A percentile compares a stretch with the other conserved stretches of the same genome.
Conservation (phyloP, 2,113 vertebrate genomes). For the Vulpes lagopus region DNA sequence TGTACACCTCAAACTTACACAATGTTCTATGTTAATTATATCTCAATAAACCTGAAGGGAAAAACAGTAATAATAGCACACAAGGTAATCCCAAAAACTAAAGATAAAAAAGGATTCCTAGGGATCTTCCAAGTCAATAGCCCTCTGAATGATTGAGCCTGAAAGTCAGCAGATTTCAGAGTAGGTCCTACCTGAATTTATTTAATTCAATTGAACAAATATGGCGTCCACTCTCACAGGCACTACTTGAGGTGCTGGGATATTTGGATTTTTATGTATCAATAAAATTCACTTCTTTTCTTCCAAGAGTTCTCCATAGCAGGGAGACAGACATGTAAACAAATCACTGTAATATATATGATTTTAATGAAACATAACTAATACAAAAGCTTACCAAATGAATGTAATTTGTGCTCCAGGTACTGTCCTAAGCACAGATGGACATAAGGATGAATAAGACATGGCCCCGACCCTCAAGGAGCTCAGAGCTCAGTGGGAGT, state of each 20-base stretch:
- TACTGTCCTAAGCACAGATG: neutral
- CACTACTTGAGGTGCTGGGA: neutral
- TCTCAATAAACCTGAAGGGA: neutral
- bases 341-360: neutral
- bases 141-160: neutral
- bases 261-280: slow-evolving; percentile 43
- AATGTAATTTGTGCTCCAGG: neutral
- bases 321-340: slow-evolving; percentile 5
- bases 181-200: neutral
- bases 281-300: slow-evolving; percentile 43
- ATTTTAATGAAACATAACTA: slow-evolving; percentile 29
- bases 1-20: neutral
- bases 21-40: neutral
- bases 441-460: neutral
- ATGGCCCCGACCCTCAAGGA: neutral
- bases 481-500: neutral
- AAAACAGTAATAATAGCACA: neutral
- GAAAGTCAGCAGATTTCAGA: neutral
- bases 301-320: neutral
- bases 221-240: neutral
- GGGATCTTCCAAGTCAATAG: neutral
- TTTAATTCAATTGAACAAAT: neutral
- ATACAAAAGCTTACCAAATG: neutral
- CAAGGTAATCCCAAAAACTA: neutral
- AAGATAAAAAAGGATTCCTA: neutral